Percentiles rank a stretch among this genome's conserved stretches.
These are phyloP conservation scores for Psephotus haematonotus DNA, from an alignment of 2,113 vertebrate genomes.

Conservation along the genomic window DNA sequence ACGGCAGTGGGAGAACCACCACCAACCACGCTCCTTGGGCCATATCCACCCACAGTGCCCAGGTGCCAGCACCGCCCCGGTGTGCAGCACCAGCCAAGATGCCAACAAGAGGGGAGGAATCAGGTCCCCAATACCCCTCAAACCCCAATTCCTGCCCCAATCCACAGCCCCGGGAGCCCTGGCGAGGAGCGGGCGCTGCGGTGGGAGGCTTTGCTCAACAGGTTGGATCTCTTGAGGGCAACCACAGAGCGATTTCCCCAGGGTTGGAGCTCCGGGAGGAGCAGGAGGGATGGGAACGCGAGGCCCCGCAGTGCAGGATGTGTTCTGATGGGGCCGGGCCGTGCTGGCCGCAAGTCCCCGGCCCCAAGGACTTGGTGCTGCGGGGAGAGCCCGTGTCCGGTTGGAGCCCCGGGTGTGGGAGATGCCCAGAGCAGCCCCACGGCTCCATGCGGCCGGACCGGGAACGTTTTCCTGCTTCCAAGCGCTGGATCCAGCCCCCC, in stretches of 20 bases:
- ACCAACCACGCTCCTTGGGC: neutral
- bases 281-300: neutral
- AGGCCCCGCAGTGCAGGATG: neutral
- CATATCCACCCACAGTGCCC: neutral
- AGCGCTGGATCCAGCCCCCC: neutral
- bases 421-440: neutral
- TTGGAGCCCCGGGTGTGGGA: fast-evolving
- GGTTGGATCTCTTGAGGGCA: neutral
- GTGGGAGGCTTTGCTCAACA: no score
- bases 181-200: neutral
- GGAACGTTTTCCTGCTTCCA: neutral
- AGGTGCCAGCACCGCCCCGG: neutral
- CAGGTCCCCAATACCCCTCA: no score
- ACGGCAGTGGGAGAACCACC: neutral
- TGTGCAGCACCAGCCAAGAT: neutral
- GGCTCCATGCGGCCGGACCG: fast-evolving
- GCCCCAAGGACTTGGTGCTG: fast-evolving
- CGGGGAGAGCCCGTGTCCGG: neutral
- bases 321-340: neutral
- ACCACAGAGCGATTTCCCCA: neutral
- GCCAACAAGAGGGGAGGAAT: neutral
- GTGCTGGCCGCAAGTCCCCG: neutral
- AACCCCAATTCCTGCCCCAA: neutral
- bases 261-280: neutral
- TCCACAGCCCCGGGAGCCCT: neutral